Conservation (phyloP, 2,888 invertebrate species). For the Caenorhabditis sp. region DNA sequence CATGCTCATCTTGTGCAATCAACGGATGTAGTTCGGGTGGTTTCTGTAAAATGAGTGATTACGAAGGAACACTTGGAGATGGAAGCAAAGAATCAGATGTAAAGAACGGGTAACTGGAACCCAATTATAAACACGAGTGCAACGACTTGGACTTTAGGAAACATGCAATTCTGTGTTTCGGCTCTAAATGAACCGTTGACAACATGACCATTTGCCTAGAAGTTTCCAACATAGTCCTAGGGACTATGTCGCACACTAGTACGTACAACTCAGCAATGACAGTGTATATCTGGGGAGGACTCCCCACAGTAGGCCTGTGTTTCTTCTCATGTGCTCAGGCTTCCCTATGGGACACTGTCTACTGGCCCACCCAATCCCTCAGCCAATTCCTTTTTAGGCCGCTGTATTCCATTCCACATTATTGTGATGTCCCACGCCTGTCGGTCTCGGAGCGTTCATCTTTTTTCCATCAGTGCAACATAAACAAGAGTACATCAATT, state of each 20-base stretch:
- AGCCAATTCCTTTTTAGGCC: not conserved
- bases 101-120: not conserved
- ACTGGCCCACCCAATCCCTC: not conserved
- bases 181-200: too few species aligned
- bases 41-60: not conserved
- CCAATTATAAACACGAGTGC: too few species aligned
- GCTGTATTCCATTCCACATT: not conserved
- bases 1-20: slow-evolving; percentile 22
- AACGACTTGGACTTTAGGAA: too few species aligned
- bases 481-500: slow-evolving; percentile 19
- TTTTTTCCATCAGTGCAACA: slow-evolving; percentile 24
- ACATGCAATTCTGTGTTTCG: too few species aligned
- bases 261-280: too few species aligned
- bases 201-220: too few species aligned
- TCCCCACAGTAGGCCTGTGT: not conserved
- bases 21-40: not conserved
- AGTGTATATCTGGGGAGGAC: too few species aligned
- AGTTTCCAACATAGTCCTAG: too few species aligned
- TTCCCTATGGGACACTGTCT: not conserved
- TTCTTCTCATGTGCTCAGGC: not conserved
- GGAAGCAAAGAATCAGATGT: too few species aligned
- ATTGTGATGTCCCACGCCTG: slow-evolving; percentile 7
- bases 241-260: too few species aligned
- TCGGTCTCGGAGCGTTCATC: slow-evolving; percentile 15
- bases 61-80: not conserved